Evolutionary conservation across 2,888 invertebrate genomes (phyloP).

Genomic region (Platycheirus albimanus): DNA sequence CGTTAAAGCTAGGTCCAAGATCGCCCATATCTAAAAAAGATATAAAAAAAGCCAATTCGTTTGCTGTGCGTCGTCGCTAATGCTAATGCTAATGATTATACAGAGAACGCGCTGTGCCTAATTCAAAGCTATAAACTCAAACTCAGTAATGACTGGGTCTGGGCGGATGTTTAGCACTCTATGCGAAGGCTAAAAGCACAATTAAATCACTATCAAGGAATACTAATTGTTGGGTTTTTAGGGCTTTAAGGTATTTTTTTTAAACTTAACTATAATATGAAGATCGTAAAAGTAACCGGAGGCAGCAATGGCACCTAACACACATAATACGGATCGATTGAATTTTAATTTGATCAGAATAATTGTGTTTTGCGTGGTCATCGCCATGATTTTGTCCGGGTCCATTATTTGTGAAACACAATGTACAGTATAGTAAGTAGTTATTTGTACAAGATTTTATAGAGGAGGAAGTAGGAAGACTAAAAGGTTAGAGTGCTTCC

Average conservation of each 20-base stretch:
- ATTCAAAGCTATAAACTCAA: constrained; percentile 31
- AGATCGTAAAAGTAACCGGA: neutral
- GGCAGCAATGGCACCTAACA: too few relatives aligned
- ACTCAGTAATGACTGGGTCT: too few relatives aligned
- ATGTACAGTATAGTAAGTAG: too few relatives aligned
- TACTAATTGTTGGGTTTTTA: constrained; percentile 7
- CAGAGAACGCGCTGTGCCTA: constrained; percentile 8
- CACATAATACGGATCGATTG: too few relatives aligned
- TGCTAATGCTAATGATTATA: constrained; percentile 12
- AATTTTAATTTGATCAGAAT: too few relatives aligned
- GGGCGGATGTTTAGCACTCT: constrained; percentile 36
- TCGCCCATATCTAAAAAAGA: constrained; percentile 15
- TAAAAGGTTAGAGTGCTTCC: too few relatives aligned
- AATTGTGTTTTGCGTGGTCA: too few relatives aligned
- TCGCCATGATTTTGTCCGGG: too few relatives aligned
- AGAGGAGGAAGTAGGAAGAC: too few relatives aligned
- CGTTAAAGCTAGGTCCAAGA: constrained; percentile 10
- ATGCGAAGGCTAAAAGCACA: constrained; percentile 35
- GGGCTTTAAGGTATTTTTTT: neutral
- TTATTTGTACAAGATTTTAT: too few relatives aligned
- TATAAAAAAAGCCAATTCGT: neutral
- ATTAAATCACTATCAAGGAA: constrained; percentile 29
- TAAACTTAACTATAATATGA: neutral
- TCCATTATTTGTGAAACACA: too few relatives aligned
- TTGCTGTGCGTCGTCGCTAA: constrained; percentile 6